These are phyloP conservation scores for Microcebus lehilahytsara DNA, from an alignment of 2,113 vertebrate genomes.

Conservation along the genomic window DNA sequence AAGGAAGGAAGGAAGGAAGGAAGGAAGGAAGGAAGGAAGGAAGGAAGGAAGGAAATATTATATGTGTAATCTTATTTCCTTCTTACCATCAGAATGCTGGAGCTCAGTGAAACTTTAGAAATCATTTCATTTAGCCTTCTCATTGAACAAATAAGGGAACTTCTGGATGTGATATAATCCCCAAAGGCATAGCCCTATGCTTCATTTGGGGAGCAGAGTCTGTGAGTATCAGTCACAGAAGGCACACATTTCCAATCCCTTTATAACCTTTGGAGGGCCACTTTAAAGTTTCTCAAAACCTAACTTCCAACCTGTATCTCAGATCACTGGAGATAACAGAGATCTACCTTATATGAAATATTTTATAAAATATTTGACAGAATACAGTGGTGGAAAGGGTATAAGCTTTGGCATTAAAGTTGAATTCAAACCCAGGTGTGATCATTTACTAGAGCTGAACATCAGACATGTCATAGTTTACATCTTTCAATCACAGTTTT, in stretches of 20 bases:
- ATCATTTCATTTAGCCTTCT: neutral
- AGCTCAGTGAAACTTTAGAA: neutral
- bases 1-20: neutral
- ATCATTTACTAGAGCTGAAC: neutral
- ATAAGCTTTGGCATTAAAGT: neutral
- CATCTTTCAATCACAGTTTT: neutral
- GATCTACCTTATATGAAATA: neutral
- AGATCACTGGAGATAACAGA: neutral
- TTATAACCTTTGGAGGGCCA: neutral
- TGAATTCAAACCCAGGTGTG: neutral
- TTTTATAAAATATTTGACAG: neutral
- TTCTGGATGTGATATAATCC: neutral
- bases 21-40: no score
- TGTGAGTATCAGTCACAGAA: neutral
- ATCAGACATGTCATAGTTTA: neutral
- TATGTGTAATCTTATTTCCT: neutral
- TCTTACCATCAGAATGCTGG: neutral
- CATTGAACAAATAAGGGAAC: slow-evolving; percentile 8
- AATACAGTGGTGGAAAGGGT: neutral
- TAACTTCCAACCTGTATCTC: neutral
- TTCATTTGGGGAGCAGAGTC: neutral
- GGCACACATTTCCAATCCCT: neutral
- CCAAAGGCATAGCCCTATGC: neutral
- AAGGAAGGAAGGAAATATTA: neutral
- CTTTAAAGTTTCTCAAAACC: neutral